phyloP scores from a whole-genome alignment of 1,140 invertebrate species.

The Ectropis grisescens region DNA sequence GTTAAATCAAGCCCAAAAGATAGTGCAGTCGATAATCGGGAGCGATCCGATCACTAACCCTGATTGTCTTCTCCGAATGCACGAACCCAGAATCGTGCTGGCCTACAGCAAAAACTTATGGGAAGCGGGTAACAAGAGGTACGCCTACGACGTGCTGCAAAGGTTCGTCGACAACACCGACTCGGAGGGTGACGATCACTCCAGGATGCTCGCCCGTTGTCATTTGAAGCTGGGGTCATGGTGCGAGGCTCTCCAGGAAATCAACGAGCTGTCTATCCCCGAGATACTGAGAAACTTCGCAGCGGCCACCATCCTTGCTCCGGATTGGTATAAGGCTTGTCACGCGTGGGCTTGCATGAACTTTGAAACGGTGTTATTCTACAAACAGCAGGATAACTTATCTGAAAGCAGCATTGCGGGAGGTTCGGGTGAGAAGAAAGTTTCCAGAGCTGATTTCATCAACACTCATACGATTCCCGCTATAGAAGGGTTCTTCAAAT shows the following conservation, averaged over 20 bases:
- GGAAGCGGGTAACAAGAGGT: conserved; percentile 83
- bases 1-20: conserved; percentile 90
- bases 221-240: conserved; percentile 93
- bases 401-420: conserved; percentile 36
- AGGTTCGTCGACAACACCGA: conserved; percentile 82
- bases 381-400: conserved; percentile 78
- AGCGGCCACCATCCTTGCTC: conserved; percentile 90
- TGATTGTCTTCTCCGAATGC: conserved; percentile 78
- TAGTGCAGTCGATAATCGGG: conserved; percentile 88
- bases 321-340: conserved; percentile 95
- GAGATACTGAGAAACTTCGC: conserved; percentile 89
- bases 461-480: conserved; percentile 91
- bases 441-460: conserved; percentile 72
- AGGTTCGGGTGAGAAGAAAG: conserved; percentile 40
- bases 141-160: conserved; percentile 83
- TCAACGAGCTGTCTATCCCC: conserved; percentile 85
- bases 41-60: conserved; percentile 80
- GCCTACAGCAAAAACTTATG: conserved; percentile 96
- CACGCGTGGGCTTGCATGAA: conserved; percentile 98
- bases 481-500: conserved; percentile 96
- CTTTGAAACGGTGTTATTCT: conserved; percentile 95
- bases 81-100: conserved; percentile 87
- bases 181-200: conserved; percentile 73
- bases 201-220: conserved; percentile 85
- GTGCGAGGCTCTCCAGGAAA: conserved; percentile 87